A percentile compares a stretch with the other conserved stretches of the same genome.
phyloP scores from a whole-genome alignment of 92 coral and sea anemone species.

The Zoanthus sansibaricus region DNA sequence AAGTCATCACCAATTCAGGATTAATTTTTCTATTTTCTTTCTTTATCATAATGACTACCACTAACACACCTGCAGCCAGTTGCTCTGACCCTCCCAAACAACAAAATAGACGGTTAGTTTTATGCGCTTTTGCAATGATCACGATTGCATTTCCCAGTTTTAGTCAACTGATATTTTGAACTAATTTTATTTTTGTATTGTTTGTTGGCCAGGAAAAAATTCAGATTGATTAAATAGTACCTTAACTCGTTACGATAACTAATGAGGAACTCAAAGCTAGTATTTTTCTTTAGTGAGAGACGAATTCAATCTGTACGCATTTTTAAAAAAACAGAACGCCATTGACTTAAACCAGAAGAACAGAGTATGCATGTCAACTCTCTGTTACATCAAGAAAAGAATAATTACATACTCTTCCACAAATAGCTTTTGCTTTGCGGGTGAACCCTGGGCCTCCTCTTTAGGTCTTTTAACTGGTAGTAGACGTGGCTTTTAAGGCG shows the following conservation, averaged over 20 bases:
- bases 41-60: too few species aligned
- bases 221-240: not conserved
- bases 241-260: not conserved
- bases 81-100: too few species aligned
- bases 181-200: too few species aligned
- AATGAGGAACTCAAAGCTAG: constrained; percentile 23
- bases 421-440: constrained; percentile 41
- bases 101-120: too few species aligned
- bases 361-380: constrained; percentile 42
- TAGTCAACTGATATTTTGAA: too few species aligned
- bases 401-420: constrained; percentile 30
- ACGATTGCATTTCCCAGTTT: too few species aligned
- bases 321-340: constrained; percentile 30
- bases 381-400: constrained; percentile 26
- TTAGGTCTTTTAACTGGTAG: constrained; percentile 39
- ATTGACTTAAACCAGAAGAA: constrained; percentile 6
- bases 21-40: too few species aligned
- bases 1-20: too few species aligned
- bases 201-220: not conserved
- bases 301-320: constrained; percentile 35
- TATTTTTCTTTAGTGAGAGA: constrained; percentile 25
- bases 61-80: too few species aligned
- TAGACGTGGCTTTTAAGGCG: not conserved
- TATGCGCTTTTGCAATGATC: too few species aligned
- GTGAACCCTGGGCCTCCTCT: constrained; percentile 30